Base-by-base conservation (phyloP, 2,888 invertebrate species). In the Nephrotoma guestfalica region DNA sequence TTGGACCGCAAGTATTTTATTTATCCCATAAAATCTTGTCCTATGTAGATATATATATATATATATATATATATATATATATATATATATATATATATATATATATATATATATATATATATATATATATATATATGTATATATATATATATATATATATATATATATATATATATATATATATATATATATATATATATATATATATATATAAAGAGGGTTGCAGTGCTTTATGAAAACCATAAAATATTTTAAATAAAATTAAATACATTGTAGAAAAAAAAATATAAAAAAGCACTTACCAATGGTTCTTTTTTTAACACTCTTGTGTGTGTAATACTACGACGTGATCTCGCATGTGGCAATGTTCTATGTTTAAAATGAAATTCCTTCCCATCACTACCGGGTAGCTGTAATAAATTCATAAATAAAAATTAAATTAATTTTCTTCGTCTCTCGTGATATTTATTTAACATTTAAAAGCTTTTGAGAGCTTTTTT, bases 251-350 rank as follows among this genome's bases (percentile, higher is more conserved):
- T 2, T 15, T 15, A 6, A 51, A 40, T n/a, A 40, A 40, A 83
- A 83, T 47, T 83, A 11, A n/a, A 40, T 83, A 83, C 15, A 40
- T n/a, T 83, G 13, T n/a, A 40, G 11, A 41, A 83, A 57, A 30
- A 41, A 83, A 57, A 30, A 30, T 7, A n/a, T 18, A 83, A 45
- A 85, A 45, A 85, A 43, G 9, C 85, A 93, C 96, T 96, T 92
- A 99, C 99, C 93, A 97, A 92, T 71, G 98, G 98, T 91, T 99
- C 97, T 87, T 96, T 95, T 92, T 97, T 97, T 87, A 99, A 93
- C 88, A 95, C 93, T 88, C 98, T 93, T 88, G 96, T 95, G 91
- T 99, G 98, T 15, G 96, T 93, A 89, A 99, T 93, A 90, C 98
- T 98, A 88, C 99, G 93, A 90, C 96, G 96, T 87, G 95, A 94